Evolutionary conservation across 2,888 invertebrate genomes (phyloP).

Genomic region (Lucinisca nassula): DNA sequence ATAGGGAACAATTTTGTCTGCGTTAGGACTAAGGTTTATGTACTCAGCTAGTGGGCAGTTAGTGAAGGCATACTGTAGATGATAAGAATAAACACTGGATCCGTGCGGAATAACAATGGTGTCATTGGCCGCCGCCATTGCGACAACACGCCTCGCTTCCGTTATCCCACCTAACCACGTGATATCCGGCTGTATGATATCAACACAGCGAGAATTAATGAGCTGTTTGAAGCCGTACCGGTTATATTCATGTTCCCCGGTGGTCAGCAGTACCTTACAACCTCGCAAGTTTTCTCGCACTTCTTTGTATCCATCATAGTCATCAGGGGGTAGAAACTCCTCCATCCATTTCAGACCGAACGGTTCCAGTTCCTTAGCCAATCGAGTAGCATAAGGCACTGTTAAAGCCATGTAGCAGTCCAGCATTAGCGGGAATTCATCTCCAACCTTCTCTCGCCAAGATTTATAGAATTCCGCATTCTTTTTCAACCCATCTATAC

Average conservation of each 20-base stretch:
- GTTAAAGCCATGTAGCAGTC: slow-evolving; percentile 86
- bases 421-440: slow-evolving; percentile 84
- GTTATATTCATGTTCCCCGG: slow-evolving; percentile 86
- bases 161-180: slow-evolving; percentile 87
- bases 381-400: slow-evolving; percentile 82
- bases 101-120: slow-evolving; percentile 85
- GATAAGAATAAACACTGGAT: slow-evolving; percentile 86
- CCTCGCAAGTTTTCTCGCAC: slow-evolving; percentile 80
- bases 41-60: slow-evolving; percentile 86
- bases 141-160: slow-evolving; percentile 84
- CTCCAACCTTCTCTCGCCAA: slow-evolving; percentile 85
- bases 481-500: slow-evolving; percentile 83
- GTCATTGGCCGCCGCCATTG: slow-evolving; percentile 85
- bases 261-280: slow-evolving; percentile 82
- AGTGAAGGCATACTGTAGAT: slow-evolving; percentile 85
- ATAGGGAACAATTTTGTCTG: slow-evolving; percentile 84
- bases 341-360: slow-evolving; percentile 86
- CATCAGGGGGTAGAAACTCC: slow-evolving; percentile 85
- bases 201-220: slow-evolving; percentile 82
- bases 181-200: slow-evolving; percentile 86
- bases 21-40: slow-evolving; percentile 84
- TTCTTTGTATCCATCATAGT: slow-evolving; percentile 82
- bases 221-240: slow-evolving; percentile 85
- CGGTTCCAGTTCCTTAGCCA: slow-evolving; percentile 83
- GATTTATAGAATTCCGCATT: slow-evolving; percentile 82